A percentile compares a stretch with the other conserved stretches of the same genome.
Conservation (phyloP, 2,888 invertebrate genomes). For the Nephrotoma appendiculata region DNA sequence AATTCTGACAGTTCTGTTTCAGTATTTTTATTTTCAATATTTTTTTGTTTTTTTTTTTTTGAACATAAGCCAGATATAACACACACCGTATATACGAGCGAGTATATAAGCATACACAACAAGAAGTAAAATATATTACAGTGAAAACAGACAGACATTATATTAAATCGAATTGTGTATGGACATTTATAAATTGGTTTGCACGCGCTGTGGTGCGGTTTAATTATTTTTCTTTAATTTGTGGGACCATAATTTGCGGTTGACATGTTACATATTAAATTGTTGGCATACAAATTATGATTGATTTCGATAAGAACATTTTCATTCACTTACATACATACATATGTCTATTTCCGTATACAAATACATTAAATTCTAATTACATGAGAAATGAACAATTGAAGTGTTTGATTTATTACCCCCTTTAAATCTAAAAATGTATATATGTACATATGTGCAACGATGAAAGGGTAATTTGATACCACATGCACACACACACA, state of each 20-base stretch:
- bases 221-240: background rate
- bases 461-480: background rate
- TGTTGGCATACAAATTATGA: background rate
- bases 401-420: background rate
- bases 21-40: background rate
- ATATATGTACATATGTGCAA: background rate
- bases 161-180: background rate
- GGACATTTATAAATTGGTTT: conserved; percentile 3
- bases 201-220: background rate
- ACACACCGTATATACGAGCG: background rate
- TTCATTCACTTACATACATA: background rate
- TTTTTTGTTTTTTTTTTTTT: background rate
- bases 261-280: background rate
- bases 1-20: background rate
- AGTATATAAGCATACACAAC: background rate
- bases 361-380: background rate
- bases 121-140: background rate
- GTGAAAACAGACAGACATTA: conserved; percentile 2
- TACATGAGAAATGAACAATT: background rate
- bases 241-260: background rate
- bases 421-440: background rate
- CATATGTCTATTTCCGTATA: background rate
- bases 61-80: background rate
- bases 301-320: background rate
- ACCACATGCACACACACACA: background rate